Percentiles rank a stretch among this genome's conserved stretches.
Evolutionary conservation across 2,113 vertebrate species (phyloP).

Genomic region (Ranitomeya variabilis): DNA sequence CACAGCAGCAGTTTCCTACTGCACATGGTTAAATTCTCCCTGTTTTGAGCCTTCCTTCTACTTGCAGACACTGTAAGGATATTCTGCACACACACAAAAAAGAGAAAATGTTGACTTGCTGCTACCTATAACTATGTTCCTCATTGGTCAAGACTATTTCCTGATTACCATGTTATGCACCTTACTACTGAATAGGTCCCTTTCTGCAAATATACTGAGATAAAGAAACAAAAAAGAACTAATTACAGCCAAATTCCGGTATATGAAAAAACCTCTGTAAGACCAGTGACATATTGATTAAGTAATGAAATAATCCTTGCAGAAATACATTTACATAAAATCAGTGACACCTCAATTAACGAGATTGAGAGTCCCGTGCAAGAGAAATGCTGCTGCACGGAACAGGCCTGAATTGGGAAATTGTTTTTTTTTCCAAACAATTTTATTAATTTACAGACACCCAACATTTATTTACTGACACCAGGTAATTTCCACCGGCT

Average conservation of each 20-base stretch:
- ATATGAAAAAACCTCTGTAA: neutral
- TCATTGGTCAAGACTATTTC: neutral
- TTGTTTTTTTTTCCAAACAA: neutral
- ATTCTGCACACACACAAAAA: too few relatives aligned
- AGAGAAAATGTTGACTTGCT: neutral
- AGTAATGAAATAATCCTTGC: slow-evolving; percentile 22
- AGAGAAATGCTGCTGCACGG: neutral
- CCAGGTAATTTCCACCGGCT: neutral
- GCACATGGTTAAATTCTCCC: too few relatives aligned
- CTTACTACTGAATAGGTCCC: neutral
- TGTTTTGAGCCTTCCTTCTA: neutral
- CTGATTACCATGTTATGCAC: neutral
- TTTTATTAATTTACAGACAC: slow-evolving; percentile 1
- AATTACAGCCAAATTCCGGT: neutral
- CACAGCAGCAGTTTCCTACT: too few relatives aligned
- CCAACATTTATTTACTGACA: slow-evolving; percentile 9
- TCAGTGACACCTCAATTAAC: slow-evolving; percentile 28
- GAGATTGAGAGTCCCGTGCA: neutral
- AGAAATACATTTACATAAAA: slow-evolving; percentile 29
- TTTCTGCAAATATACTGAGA: neutral
- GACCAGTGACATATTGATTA: slow-evolving; percentile 23
- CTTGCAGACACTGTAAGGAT: neutral
- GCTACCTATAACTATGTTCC: neutral
- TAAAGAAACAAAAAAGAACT: slow-evolving; percentile 2
- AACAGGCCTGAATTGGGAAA: neutral